Percentiles rank a stretch among this genome's conserved stretches.
phyloP scores from a whole-genome alignment of 2,113 vertebrate genomes.

The Aspiorhynchus laticeps region DNA sequence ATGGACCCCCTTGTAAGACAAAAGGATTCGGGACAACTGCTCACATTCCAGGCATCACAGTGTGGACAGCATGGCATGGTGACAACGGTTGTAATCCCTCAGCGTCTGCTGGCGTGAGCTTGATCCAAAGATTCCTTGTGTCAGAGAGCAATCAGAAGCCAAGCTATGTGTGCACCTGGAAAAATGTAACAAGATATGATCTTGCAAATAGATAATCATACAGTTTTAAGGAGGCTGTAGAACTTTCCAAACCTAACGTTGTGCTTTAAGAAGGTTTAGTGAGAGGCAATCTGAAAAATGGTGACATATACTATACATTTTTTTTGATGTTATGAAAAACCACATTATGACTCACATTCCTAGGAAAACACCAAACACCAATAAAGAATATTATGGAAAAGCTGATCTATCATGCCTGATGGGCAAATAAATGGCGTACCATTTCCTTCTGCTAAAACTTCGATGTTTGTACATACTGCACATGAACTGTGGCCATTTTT shows the following conservation, averaged over 20 bases:
- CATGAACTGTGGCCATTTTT: background rate
- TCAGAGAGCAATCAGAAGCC: background rate
- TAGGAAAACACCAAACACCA: background rate
- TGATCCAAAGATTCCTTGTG: constrained; percentile 35
- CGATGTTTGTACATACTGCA: background rate
- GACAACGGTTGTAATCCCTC: constrained; percentile 56
- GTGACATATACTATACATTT: background rate
- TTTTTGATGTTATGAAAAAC: background rate
- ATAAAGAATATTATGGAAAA: background rate
- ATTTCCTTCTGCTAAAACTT: background rate
- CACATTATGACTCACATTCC: too few relatives aligned
- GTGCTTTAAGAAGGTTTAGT: background rate
- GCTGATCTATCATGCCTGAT: too few relatives aligned
- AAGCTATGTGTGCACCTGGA: background rate
- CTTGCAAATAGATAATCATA: background rate
- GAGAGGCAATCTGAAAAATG: background rate
- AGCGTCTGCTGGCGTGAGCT: constrained; percentile 35
- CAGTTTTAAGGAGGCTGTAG: background rate
- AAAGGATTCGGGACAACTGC: constrained; percentile 69
- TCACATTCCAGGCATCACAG: constrained; percentile 59
- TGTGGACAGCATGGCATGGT: constrained; percentile 47
- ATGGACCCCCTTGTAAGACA: constrained; percentile 63
- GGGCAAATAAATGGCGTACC: too few relatives aligned
- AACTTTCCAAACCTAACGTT: background rate
- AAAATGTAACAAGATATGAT: background rate